Evolutionary conservation across 2,888 invertebrate species (phyloP), one percentile per base, ranked within the genome.

Genomic region (Drosophila hamatofila): DNA sequence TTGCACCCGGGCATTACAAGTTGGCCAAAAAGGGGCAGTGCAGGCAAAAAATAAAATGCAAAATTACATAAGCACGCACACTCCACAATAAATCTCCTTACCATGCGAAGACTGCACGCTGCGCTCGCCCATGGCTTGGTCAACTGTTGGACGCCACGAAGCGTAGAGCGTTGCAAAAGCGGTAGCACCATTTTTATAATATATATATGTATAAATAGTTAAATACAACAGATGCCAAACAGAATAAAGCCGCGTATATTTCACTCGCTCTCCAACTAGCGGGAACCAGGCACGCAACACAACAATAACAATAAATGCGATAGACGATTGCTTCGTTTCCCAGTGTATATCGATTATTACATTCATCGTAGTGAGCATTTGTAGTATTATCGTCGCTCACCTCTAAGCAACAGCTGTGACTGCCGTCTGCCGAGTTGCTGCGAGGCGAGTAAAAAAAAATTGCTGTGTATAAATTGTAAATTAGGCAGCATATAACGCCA

Each of bases 141-240:
- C 58, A 92, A 70, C 76, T 91, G 91, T 72, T 91, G 91, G 58
- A 89, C 72, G 56, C 88, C 85, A 39, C 87, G 85, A n/a, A 88
- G 69, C 69, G 88, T 76, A 65, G 91, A 84, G 60, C 83, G 88
- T 65, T 90, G 89, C 37, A 92, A 65, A 62, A 90, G 41, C 67
- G 90, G 88, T 64, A 90, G 67, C 68, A 91, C 87, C 92, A 92
- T 92, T 62, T 80, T 90, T 68, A 37, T 52, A 37, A 16, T 44
- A 46, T 41, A 42, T 65, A 44, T 23, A 49, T 49, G 49, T 52
- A 39, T 51, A 9, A 55, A 30, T 70, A 49, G 25, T 67, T 70
- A 63, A 75, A 41, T 61, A 75, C 58, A 51, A 56, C 41, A 66
- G 21, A 59, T 59, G 64, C 59, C 16, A 41, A 70, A 64, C 35